phyloP scores from a whole-genome alignment of 1,140 invertebrate genomes.

The Trichonephila inaurata region DNA sequence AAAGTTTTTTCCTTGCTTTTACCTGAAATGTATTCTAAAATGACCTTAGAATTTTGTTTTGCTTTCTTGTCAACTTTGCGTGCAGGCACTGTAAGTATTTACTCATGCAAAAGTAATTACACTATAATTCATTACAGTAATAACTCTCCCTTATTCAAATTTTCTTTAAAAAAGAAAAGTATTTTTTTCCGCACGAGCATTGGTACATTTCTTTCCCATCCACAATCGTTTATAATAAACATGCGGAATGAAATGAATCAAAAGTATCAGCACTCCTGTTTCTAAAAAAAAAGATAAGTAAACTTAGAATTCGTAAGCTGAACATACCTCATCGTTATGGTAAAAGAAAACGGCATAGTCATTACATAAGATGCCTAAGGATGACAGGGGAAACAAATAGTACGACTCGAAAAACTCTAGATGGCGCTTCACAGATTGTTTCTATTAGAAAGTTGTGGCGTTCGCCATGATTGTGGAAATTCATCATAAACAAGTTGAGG shows the following conservation, averaged over 20 bases:
- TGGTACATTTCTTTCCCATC: constrained; percentile 39
- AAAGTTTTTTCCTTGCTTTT: not conserved
- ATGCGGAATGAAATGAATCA: constrained; percentile 51
- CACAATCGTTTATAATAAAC: constrained; percentile 63
- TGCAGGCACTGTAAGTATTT: not conserved
- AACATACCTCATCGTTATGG: constrained; percentile 43
- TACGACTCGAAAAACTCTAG: constrained; percentile 58
- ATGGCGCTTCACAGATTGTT: constrained; percentile 71
- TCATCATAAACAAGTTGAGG: constrained; percentile 74
- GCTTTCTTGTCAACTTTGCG: constrained; percentile 32
- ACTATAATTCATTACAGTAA: constrained; percentile 72
- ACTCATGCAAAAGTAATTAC: constrained; percentile 66
- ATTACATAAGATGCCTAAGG: constrained; percentile 62
- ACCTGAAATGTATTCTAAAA: not conserved
- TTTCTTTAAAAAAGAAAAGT: not conserved
- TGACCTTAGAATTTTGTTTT: not conserved
- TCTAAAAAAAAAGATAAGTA: not conserved
- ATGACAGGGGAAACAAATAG: constrained; percentile 72
- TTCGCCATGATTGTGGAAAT: constrained; percentile 67
- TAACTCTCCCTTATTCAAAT: constrained; percentile 22
- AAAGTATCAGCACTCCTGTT: constrained; percentile 59
- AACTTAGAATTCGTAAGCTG: constrained; percentile 11
- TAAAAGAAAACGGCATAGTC: constrained; percentile 60
- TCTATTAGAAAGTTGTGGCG: constrained; percentile 72
- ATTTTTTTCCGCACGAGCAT: not conserved